A percentile compares a stretch with the other conserved stretches of the same genome.
Conservation (phyloP, 2,888 invertebrate genomes). For the Sabatieria punctata region DNA sequence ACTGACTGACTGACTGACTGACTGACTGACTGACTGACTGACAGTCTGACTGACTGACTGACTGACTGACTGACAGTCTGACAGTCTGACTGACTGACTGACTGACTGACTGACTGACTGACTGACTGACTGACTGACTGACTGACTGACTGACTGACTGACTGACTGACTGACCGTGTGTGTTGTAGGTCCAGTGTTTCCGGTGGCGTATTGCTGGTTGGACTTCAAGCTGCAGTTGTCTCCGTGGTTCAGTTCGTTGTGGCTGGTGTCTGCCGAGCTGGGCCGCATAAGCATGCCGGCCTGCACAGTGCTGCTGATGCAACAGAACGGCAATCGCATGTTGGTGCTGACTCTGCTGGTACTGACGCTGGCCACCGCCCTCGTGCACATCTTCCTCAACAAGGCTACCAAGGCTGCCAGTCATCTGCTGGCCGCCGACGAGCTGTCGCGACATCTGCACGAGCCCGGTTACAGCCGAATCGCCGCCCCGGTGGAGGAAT, state of each 20-base stretch:
- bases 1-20: too few species aligned
- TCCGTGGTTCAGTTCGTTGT: background rate
- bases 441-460: background rate
- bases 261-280: background rate
- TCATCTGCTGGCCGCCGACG: conserved; percentile 1
- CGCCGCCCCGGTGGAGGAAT: too few species aligned
- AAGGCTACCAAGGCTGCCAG: background rate
- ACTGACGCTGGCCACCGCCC: too few species aligned
- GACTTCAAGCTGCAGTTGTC: background rate
- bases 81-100: too few species aligned
- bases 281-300: background rate
- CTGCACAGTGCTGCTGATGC: background rate
- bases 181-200: background rate
- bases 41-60: too few species aligned
- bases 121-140: too few species aligned
- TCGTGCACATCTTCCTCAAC: background rate
- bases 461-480: background rate
- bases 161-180: too few species aligned
- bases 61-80: too few species aligned
- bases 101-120: too few species aligned
- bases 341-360: background rate
- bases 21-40: too few species aligned
- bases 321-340: background rate
- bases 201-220: background rate
- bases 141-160: too few species aligned